Conservation (phyloP, 2,888 invertebrate species). For the Chymomyza caudatula region DNA sequence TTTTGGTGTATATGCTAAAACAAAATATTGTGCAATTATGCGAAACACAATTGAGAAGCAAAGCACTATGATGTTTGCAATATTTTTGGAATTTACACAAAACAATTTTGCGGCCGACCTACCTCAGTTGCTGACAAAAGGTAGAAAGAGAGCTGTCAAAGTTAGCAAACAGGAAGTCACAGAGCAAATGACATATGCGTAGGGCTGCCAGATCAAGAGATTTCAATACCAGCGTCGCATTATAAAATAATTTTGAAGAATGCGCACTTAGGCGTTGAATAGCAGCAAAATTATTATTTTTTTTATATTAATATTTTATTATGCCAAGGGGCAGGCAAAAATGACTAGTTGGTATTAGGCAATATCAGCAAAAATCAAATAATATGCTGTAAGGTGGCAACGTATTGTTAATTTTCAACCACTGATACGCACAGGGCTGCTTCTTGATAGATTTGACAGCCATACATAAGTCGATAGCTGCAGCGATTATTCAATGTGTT, state of each 20-base stretch:
- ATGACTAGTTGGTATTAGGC: not conserved
- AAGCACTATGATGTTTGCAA: slow-evolving; percentile 35
- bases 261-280: not conserved
- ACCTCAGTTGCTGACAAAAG: slow-evolving; percentile 71
- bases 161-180: slow-evolving; percentile 46
- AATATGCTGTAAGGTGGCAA: not conserved
- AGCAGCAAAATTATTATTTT: too few relatives aligned
- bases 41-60: slow-evolving; percentile 16
- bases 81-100: slow-evolving; percentile 37
- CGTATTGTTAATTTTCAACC: not conserved
- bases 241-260: not conserved
- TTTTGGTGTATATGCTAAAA: not conserved
- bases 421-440: not conserved
- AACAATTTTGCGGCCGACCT: slow-evolving; percentile 39
- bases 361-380: too few relatives aligned
- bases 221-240: not conserved
- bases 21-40: not conserved
- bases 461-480: not conserved
- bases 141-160: slow-evolving; percentile 65
- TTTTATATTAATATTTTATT: too few relatives aligned
- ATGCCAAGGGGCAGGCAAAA: too few relatives aligned
- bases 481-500: not conserved
- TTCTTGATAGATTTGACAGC: not conserved
- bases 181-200: slow-evolving; percentile 27
- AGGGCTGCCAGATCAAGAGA: slow-evolving; percentile 23